These are phyloP conservation scores for Enteromius afrohamiltoni DNA, from an alignment of 2,797 vertebrate species.

Conservation along the genomic window DNA sequence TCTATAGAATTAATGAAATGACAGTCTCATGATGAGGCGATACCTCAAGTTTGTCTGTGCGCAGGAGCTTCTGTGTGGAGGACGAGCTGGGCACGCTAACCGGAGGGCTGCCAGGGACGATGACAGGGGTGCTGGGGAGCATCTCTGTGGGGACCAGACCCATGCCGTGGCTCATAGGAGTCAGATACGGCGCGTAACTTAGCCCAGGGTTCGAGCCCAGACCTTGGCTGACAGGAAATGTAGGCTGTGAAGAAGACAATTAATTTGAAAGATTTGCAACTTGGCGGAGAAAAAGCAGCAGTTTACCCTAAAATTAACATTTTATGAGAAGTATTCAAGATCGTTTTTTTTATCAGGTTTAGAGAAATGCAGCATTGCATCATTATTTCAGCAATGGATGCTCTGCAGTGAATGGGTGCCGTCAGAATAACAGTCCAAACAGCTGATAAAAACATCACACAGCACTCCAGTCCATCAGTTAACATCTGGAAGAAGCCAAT, in stretches of 20 bases:
- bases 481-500: neutral
- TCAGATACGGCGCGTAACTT: conserved; percentile 94
- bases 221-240: conserved; percentile 88
- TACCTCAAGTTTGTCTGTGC: conserved; percentile 99
- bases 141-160: conserved; percentile 94
- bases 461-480: neutral
- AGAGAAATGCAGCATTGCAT: neutral
- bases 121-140: conserved; percentile 85
- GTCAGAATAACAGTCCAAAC: neutral
- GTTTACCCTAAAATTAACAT: neutral
- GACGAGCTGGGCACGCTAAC: conserved; percentile 88
- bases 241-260: conserved; percentile 71
- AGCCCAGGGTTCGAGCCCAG: conserved; percentile 90
- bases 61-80: conserved; percentile 95
- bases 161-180: conserved; percentile 91
- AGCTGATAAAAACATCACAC: neutral
- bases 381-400: neutral
- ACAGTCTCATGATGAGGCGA: neutral
- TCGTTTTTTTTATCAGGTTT: neutral
- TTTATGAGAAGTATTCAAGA: neutral
- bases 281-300: neutral
- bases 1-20: neutral
- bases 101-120: conserved; percentile 90
- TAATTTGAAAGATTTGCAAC: neutral
- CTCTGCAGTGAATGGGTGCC: neutral